Evolutionary conservation across 2,888 invertebrate genomes (phyloP).

Genomic region (Conchocele bisecta): DNA sequence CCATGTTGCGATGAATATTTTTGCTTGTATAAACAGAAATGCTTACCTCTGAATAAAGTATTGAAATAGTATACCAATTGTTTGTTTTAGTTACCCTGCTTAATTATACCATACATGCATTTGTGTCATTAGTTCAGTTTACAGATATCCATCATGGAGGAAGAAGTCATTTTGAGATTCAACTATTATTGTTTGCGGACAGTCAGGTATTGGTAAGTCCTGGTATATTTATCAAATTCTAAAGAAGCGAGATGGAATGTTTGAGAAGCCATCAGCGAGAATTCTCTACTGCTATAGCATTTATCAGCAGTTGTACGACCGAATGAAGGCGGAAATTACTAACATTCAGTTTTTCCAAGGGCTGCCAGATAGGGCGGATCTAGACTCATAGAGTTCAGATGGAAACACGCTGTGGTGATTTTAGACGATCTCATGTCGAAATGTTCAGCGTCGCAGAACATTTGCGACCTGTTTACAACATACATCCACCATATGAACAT

Average conservation of each 20-base stretch:
- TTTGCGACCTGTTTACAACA: slow-evolving; percentile 29
- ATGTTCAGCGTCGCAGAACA: not conserved
- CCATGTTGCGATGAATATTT: no score
- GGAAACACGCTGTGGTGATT: slow-evolving; percentile 19
- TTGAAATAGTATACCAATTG: no score
- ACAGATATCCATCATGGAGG: no score
- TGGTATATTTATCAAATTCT: not conserved
- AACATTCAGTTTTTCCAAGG: not conserved
- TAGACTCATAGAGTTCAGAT: not conserved
- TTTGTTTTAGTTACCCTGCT: no score
- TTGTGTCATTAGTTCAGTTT: no score
- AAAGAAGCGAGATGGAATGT: not conserved
- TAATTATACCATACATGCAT: no score
- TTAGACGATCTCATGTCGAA: slow-evolving; percentile 38
- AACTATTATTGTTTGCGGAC: not conserved
- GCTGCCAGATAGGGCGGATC: not conserved
- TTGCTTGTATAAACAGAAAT: no score
- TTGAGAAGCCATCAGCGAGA: not conserved
- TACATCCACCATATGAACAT: slow-evolving; percentile 33
- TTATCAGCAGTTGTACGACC: not conserved
- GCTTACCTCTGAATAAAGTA: no score
- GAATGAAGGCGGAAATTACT: not conserved
- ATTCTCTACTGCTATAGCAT: not conserved
- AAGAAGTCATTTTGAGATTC: no score
- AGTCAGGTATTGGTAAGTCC: not conserved